These are phyloP conservation scores for Rhaphigaster nebulosa DNA, from an alignment of 2,888 invertebrate species.

Conservation along the genomic window DNA sequence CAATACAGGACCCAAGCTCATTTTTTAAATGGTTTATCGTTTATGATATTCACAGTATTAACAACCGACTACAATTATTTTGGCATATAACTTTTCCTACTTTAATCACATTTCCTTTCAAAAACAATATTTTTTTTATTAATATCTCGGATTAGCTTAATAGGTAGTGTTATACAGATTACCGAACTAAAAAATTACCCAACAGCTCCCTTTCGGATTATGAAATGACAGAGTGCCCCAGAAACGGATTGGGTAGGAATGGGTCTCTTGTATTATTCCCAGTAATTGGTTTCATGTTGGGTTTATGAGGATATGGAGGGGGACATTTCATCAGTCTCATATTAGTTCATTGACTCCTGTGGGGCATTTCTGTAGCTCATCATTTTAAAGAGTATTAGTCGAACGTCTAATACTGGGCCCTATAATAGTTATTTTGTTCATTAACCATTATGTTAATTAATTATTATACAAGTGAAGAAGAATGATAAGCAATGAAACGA, in stretches of 20 bases:
- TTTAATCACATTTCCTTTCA: too few relatives aligned
- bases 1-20: too few relatives aligned
- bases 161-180: too few relatives aligned
- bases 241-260: not conserved
- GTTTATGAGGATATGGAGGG: conserved; percentile 12
- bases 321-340: not conserved
- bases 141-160: too few relatives aligned
- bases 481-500: too few relatives aligned
- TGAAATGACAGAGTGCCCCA: not conserved
- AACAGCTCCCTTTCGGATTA: not conserved
- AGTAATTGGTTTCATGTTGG: not conserved
- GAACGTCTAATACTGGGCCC: not conserved
- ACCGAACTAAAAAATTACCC: not conserved
- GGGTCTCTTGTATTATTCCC: conserved; percentile 2
- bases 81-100: too few relatives aligned
- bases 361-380: not conserved
- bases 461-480: too few relatives aligned
- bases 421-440: not conserved
- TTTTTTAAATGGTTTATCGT: too few relatives aligned
- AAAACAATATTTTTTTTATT: too few relatives aligned
- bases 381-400: not conserved
- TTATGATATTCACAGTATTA: too few relatives aligned
- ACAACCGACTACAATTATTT: too few relatives aligned
- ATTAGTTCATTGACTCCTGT: not conserved
- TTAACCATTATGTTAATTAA: too few relatives aligned